A percentile compares a stretch with the other conserved stretches of the same genome.
Evolutionary conservation across 35 echinoderm and acorn worm genomes (phyloP).

Genomic region (Eucidaris tribuloides): DNA sequence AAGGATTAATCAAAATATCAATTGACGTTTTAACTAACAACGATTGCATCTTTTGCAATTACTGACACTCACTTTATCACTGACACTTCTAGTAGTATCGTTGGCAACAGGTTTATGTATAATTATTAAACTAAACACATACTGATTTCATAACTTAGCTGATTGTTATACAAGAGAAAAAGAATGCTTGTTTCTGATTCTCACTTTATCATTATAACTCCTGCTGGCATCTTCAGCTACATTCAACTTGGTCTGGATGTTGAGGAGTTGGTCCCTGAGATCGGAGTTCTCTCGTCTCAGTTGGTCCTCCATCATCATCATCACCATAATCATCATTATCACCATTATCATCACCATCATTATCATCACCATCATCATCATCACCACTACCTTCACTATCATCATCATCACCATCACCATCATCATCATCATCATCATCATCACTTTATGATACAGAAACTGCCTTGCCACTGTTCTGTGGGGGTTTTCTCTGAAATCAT

Average conservation of each 20-base stretch:
- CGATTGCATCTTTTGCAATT: no score
- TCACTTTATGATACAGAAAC: neutral
- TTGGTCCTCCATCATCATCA: neutral
- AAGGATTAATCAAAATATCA: no score
- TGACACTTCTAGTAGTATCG: no score
- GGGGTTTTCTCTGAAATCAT: no score
- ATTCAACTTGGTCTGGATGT: conserved; percentile 13
- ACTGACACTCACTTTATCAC: no score
- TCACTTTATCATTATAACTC: conserved; percentile 26
- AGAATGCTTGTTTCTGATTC: neutral
- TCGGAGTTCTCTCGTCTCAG: conserved; percentile 3
- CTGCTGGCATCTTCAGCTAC: conserved; percentile 7
- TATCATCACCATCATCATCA: neutral
- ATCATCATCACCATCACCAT: neutral
- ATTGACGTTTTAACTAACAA: no score
- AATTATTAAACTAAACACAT: no score
- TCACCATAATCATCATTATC: neutral
- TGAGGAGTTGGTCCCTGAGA: neutral
- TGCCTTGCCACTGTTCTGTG: no score
- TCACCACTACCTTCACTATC: neutral
- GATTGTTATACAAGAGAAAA: no score
- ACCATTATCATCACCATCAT: neutral
- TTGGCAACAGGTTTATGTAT: no score
- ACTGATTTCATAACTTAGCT: no score
- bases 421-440: neutral